These are phyloP conservation scores for Ischnus inquisitorius DNA, from an alignment of 2,888 invertebrate species.

Conservation along the genomic window DNA sequence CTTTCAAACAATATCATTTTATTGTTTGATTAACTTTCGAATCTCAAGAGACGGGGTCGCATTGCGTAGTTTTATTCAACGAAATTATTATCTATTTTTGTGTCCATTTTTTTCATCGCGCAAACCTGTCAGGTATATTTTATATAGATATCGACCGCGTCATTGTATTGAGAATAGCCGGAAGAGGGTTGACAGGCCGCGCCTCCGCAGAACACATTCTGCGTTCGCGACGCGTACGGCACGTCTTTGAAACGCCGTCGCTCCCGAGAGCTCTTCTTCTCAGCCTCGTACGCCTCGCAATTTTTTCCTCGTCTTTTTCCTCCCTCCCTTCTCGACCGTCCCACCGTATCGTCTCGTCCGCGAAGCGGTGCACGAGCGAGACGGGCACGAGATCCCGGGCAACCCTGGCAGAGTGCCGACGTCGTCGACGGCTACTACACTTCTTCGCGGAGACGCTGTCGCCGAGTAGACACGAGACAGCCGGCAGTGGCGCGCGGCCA, in stretches of 20 bases:
- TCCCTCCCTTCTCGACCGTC: slow-evolving; percentile 66
- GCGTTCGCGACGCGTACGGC: slow-evolving; percentile 45
- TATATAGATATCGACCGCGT: slow-evolving; percentile 7
- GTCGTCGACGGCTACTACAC: slow-evolving; percentile 57
- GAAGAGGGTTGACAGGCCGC: slow-evolving; percentile 35
- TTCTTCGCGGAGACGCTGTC: slow-evolving; percentile 67
- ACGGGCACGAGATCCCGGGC: slow-evolving; percentile 64
- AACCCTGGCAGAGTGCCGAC: slow-evolving; percentile 78
- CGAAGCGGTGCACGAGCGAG: slow-evolving; percentile 38
- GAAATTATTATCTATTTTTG: neutral
- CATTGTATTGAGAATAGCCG: slow-evolving; percentile 49
- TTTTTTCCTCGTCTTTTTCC: slow-evolving; percentile 54
- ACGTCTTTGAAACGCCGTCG: slow-evolving; percentile 64
- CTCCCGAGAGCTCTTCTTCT: slow-evolving; percentile 29
- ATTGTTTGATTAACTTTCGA: neutral
- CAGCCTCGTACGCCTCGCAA: slow-evolving; percentile 37
- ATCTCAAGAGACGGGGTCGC: neutral
- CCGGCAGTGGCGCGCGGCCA: slow-evolving; percentile 64
- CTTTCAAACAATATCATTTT: neutral
- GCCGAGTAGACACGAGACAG: slow-evolving; percentile 70
- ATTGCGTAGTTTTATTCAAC: neutral
- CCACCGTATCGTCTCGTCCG: slow-evolving; percentile 71
- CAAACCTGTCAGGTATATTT: slow-evolving; percentile 1
- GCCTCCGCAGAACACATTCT: slow-evolving; percentile 38
- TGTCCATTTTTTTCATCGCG: neutral